Base-by-base conservation (phyloP, 2,113 vertebrate genomes). In the Motacilla tschutschensis region DNA sequence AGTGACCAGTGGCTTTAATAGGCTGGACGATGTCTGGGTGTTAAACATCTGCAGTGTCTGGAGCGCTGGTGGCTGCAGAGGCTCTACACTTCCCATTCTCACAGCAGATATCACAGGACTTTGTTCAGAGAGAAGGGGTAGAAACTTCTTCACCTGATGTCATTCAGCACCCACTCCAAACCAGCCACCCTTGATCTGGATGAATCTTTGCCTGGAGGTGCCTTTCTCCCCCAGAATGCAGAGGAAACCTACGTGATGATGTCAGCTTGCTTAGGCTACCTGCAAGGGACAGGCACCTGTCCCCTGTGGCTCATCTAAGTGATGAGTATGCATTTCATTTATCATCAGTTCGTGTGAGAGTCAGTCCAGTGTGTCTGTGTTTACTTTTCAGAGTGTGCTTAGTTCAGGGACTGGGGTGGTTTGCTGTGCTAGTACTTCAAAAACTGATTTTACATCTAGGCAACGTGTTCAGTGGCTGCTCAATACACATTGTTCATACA, bases 401-500 rank as follows among this genome's bases (percentile, higher is more conserved):
- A 46, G 25, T 47, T 60, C 28, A 53, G 51, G 7, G 50, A 16
- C 28, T 65, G 22, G 17, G 9, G 6, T 76, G 19, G 4, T 47
- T 85, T 85, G 54, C 40, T 76, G 35, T 48, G 14, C 8, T 41
- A 24, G 19, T 38, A 13, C 38, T 71, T 67, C 74, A 48, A 33
- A 84, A 59, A 18, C 17, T 44, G 33, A 29, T 79, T 79, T 48
- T 59, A 48, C 29, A 31, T 33, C 35, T 57, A 20, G 36, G 14
- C 36, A 72, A 5, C 0, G 0, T 29, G 18, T 26, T 44, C 21
- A 44, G 1, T 21, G 43, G 22, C 64, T 73, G 28, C 22, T 64
- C 38, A 50, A 1, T 62, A 47, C 43, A 20, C 3, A 0, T 13
- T 64, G 8, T 36, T 79, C 15, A 14, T 38, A 12, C 20, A 14